Evolutionary conservation across 1,140 invertebrate genomes (phyloP), one percentile per base, ranked within the genome.

Genomic region (Drosophila obscura): DNA sequence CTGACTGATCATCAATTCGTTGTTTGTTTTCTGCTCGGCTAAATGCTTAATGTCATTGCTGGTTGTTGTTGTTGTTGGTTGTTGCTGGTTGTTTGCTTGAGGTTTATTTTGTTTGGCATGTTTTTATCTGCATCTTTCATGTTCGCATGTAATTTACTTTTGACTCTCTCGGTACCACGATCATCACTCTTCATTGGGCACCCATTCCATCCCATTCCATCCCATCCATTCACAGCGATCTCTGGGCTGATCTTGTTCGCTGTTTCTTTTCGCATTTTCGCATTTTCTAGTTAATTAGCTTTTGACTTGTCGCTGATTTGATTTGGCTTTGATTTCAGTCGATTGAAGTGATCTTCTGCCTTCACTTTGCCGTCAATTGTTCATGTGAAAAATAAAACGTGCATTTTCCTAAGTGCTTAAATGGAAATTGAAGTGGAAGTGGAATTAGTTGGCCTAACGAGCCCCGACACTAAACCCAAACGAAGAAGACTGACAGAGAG

Each of bases 111-210:
- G 81, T 84, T 84, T 84, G 81, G 81, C 81, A 85, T 85, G 77
- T 81, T 85, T 85, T 85, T 85, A 85, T 85, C 77, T 85, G 82
- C 81, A 85, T 85, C 81, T 85, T 87, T 85, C 81, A 85, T 85
- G 81, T 85, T 85, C 81, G 77, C 81, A 87, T 85, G 81, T 85
- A 85, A 84, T 84, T 84, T 85, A 77, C 73, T 80, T 85, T 69
- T 83, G 69, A 73, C 74, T 73, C 44, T 13, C 35, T 13, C 35
- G 35, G 35, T 39, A 15, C 67, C 67, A 69, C 45, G 67, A 71
- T 69, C 67, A 71, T 71, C 65, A 71, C 65, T 71, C 67, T 72
- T 72, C 15, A 11, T 49, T 49, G 46, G 5, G 46, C 45, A 16
- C 41, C 46, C 31, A 35, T 13, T 4, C 35, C 11, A 35, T 11